Percentiles rank a stretch among this genome's conserved stretches.
These are phyloP conservation scores for Brotula barbata DNA, from an alignment of 2,797 vertebrate species.

Conservation along the genomic window DNA sequence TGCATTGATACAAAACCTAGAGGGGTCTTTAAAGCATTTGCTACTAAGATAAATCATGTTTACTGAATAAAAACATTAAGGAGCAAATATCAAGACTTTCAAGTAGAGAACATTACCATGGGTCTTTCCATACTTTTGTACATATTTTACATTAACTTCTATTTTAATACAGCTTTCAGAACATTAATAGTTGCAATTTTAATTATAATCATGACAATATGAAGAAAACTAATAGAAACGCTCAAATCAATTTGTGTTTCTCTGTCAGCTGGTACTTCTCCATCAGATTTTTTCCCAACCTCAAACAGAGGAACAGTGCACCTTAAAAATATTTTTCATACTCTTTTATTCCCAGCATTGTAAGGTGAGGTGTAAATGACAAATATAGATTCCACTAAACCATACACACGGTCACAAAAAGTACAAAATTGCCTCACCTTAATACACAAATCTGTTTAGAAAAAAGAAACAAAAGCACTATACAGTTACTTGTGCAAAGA, in stretches of 20 bases:
- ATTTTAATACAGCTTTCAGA: conserved; percentile 81
- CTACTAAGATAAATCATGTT: conserved; percentile 80
- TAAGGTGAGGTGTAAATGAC: conserved; percentile 81
- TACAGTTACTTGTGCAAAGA: conserved; percentile 86
- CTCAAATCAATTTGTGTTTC: conserved; percentile 74
- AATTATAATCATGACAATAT: conserved; percentile 74
- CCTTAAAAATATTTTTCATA: conserved; percentile 70
- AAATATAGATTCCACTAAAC: conserved; percentile 83
- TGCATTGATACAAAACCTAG: conserved; percentile 81
- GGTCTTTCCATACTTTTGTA: conserved; percentile 79
- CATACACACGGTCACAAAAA: conserved; percentile 83
- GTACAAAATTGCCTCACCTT: conserved; percentile 84
- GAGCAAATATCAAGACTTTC: conserved; percentile 82
- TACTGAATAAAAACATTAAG: conserved; percentile 79
- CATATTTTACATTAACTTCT: conserved; percentile 82
- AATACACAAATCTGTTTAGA: conserved; percentile 83
- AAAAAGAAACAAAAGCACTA: conserved; percentile 83
- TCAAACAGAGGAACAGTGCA: conserved; percentile 75
- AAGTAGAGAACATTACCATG: conserved; percentile 82
- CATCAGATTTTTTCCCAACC: conserved; percentile 45
- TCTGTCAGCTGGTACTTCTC: conserved; percentile 77
- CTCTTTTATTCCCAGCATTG: conserved; percentile 76
- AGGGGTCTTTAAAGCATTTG: conserved; percentile 80
- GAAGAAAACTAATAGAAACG: conserved; percentile 76
- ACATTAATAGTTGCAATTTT: conserved; percentile 77